Evolutionary conservation across 2,797 vertebrate genomes (phyloP).

Genomic region (Pangasius macronema): DNA sequence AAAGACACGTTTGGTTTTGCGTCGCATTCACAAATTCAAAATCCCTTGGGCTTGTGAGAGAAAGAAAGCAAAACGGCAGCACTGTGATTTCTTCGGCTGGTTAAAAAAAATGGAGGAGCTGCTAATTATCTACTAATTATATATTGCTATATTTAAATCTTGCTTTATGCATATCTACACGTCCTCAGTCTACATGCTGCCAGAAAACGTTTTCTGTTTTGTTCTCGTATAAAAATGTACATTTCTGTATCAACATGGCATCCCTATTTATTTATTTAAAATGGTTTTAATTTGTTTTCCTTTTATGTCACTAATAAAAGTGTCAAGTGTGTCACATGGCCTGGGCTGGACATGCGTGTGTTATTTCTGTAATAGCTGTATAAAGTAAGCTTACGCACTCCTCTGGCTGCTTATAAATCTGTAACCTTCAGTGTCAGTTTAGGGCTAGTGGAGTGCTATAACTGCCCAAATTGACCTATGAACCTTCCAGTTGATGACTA

Average conservation of each 20-base stretch:
- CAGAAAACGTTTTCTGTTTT: not conserved
- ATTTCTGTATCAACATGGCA: not conserved
- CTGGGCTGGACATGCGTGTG: not conserved
- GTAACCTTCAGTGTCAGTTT: not conserved
- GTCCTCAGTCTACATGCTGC: not conserved
- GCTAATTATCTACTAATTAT: not conserved
- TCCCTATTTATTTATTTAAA: too few species aligned
- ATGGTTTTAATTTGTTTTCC: not conserved
- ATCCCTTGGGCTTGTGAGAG: not conserved
- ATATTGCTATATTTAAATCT: not conserved
- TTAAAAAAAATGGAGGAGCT: not conserved
- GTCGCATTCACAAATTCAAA: not conserved
- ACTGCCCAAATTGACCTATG: not conserved
- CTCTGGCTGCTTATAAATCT: not conserved
- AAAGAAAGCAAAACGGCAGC: not conserved
- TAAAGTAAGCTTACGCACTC: not conserved
- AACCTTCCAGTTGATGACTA: too few species aligned
- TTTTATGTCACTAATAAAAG: not conserved
- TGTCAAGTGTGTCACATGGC: not conserved
- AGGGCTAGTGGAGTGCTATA: not conserved
- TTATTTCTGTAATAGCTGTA: not conserved
- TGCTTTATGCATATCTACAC: not conserved
- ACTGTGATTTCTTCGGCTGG: not conserved
- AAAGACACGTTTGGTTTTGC: not conserved
- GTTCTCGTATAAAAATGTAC: not conserved